phyloP scores from a whole-genome alignment of 1,140 invertebrate species.

The Radopholus similis region DNA sequence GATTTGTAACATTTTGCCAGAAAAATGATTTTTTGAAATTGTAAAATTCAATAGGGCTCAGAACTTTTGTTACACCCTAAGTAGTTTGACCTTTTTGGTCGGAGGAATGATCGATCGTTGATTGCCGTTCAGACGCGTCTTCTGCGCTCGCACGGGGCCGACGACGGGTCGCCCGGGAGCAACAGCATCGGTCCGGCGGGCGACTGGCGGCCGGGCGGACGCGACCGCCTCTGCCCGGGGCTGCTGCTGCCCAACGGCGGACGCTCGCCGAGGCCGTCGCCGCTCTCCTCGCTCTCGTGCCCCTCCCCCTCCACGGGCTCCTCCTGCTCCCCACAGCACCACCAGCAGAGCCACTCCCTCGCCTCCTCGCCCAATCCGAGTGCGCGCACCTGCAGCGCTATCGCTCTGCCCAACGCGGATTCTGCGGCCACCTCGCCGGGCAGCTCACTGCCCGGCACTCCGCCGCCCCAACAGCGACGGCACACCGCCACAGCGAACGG shows the following conservation, averaged over 20 bases:
- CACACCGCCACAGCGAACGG: not conserved
- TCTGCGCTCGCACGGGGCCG: too few species aligned
- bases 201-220: not conserved
- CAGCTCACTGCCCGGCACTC: not conserved
- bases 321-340: too few species aligned
- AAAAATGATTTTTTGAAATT: too few species aligned
- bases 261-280: not conserved
- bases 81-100: too few species aligned
- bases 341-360: constrained; percentile 2
- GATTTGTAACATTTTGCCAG: too few species aligned
- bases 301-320: too few species aligned
- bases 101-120: too few species aligned
- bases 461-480: not conserved
- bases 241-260: not conserved
- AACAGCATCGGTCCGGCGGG: not conserved
- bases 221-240: not conserved
- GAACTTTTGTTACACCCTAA: too few species aligned
- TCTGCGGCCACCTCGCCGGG: not conserved
- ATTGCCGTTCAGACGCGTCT: too few species aligned
- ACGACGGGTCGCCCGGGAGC: too few species aligned
- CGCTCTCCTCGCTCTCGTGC: too few species aligned
- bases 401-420: not conserved
- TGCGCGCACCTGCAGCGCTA: not conserved
- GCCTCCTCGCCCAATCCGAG: constrained; percentile 3
- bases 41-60: too few species aligned